These are phyloP conservation scores for Nematolebias whitei DNA, from an alignment of 2,113 vertebrate species.

Conservation along the genomic window DNA sequence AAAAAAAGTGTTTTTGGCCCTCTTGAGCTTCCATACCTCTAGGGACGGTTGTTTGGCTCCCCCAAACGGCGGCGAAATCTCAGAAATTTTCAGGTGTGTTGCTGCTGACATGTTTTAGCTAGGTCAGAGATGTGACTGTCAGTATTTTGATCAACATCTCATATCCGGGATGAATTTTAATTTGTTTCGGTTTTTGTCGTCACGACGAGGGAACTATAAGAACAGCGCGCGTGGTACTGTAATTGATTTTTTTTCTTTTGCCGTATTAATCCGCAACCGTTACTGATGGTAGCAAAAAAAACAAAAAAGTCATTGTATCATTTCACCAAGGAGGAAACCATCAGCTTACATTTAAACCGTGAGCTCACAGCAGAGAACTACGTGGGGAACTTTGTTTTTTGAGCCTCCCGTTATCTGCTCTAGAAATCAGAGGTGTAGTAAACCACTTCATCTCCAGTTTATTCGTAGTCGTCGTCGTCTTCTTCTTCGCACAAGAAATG, in stretches of 20 bases:
- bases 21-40: neutral
- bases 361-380: neutral
- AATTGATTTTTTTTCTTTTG: too few relatives aligned
- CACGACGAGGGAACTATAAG: too few relatives aligned
- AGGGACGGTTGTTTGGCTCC: constrained; percentile 6
- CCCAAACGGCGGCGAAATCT: neutral
- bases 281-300: constrained; percentile 8
- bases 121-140: neutral
- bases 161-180: neutral
- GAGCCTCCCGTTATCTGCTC: neutral
- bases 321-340: constrained; percentile 26
- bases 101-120: neutral
- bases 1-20: too few relatives aligned
- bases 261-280: too few relatives aligned
- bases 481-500: neutral
- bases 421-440: neutral
- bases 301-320: neutral
- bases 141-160: neutral
- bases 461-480: too few relatives aligned
- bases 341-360: neutral
- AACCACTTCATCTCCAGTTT: too few relatives aligned
- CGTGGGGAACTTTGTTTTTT: constrained; percentile 39
- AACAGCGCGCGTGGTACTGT: too few relatives aligned
- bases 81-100: constrained; percentile 14
- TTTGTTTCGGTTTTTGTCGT: neutral